A percentile compares a stretch with the other conserved stretches of the same genome.
Evolutionary conservation across 2,797 vertebrate species (phyloP).

Genomic region (Emys orbicularis): DNA sequence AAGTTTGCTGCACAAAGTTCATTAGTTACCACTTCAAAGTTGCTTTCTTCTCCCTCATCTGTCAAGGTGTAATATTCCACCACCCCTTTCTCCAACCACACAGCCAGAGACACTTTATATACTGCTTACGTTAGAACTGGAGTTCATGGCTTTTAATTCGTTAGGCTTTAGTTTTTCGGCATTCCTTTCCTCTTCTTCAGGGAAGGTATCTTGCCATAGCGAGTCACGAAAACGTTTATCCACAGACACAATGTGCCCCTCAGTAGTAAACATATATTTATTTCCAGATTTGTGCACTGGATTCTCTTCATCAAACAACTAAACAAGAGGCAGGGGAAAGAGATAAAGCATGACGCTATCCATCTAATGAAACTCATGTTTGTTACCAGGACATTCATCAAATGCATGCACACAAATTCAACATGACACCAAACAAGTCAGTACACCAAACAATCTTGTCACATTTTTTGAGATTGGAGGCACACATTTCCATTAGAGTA

Average conservation of each 20-base stretch:
- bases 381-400: fast-evolving
- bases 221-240: conserved; percentile 91
- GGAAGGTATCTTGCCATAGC: conserved; percentile 88
- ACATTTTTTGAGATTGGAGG: neutral
- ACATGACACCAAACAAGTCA: neutral
- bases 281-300: conserved; percentile 94
- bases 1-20: neutral
- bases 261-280: conserved; percentile 97
- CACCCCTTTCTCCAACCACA: fast-evolving
- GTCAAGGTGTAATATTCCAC: neutral
- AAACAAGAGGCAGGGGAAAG: neutral
- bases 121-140: conserved; percentile 86
- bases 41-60: neutral
- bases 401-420: fast-evolving
- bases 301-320: conserved; percentile 99
- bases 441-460: neutral
- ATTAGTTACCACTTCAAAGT: fast-evolving
- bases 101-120: fast-evolving
- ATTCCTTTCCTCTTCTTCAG: conserved; percentile 76
- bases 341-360: fast-evolving
- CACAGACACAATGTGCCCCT: conserved; percentile 95
- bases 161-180: conserved; percentile 52
- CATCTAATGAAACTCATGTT: fast-evolving
- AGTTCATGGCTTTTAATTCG: conserved; percentile 82
- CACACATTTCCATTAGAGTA: neutral